These are phyloP conservation scores for Porites rus DNA, from an alignment of 92 coral and sea anemone genomes.

Conservation along the genomic window DNA sequence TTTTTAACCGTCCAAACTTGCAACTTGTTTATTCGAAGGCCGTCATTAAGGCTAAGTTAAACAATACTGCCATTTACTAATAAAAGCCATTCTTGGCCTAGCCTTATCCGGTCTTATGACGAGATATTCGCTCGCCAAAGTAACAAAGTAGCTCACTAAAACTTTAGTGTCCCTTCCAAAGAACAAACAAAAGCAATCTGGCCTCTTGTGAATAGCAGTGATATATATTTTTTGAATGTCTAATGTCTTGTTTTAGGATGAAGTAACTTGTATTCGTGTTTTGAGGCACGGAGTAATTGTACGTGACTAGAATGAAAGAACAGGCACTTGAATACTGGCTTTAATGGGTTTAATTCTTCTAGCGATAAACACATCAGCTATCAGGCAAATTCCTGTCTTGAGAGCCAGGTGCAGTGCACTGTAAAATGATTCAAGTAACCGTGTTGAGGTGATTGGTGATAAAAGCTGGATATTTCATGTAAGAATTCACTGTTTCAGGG, in stretches of 20 bases:
- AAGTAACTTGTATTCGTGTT: neutral
- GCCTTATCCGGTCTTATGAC: no score
- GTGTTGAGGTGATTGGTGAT: no score
- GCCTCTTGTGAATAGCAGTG: neutral
- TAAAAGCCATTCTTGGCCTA: neutral
- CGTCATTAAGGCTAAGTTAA: neutral
- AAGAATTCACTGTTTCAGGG: no score
- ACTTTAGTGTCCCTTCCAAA: neutral
- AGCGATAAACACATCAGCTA: neutral
- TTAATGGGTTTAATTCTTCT: neutral
- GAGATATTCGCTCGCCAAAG: conserved; percentile 2
- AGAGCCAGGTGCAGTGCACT: no score
- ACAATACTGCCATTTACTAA: neutral
- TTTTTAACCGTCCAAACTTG: neutral
- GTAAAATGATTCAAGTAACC: no score
- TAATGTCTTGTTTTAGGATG: neutral
- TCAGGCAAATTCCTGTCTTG: no score
- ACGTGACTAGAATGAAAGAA: conserved; percentile 7
- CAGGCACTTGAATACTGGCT: neutral
- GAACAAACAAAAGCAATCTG: neutral
- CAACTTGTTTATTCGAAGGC: neutral
- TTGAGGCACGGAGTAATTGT: neutral
- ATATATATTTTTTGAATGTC: neutral
- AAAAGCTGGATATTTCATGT: no score
- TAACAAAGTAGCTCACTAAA: neutral